A percentile compares a stretch with the other conserved stretches of the same genome.
These are phyloP conservation scores for Corticium candelabrum DNA, from an alignment of 37 sponge, comb jelly and placozoan species.

Conservation along the genomic window DNA sequence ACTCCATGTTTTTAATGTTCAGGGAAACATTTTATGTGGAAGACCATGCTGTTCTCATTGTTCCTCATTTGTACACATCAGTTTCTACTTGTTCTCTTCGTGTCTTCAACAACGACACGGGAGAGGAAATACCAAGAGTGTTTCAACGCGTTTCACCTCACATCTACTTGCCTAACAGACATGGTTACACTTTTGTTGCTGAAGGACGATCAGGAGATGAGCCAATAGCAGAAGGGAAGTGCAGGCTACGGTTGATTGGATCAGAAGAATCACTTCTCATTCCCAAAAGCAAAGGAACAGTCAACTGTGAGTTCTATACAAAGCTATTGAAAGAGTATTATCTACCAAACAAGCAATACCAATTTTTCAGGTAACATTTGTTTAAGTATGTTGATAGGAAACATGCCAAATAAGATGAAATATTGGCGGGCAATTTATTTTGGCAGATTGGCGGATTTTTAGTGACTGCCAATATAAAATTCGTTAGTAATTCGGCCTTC, in stretches of 20 bases:
- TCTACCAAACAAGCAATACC: constrained; percentile 64
- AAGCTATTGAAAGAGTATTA: constrained; percentile 68
- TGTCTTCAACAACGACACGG: constrained; percentile 77
- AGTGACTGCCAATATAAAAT: too few species aligned
- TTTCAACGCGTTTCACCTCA: constrained; percentile 40
- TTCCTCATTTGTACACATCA: constrained; percentile 18
- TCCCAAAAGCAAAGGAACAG: not conserved
- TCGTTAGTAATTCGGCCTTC: too few species aligned
- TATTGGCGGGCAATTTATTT: too few species aligned
- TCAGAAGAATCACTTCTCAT: constrained; percentile 11
- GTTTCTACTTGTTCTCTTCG: constrained; percentile 33
- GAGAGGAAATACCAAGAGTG: constrained; percentile 55
- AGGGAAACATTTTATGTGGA: constrained; percentile 22
- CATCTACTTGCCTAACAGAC: constrained; percentile 46
- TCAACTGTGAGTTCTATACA: constrained; percentile 21
- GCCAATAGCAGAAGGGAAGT: constrained; percentile 18
- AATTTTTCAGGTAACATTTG: constrained; percentile 63
- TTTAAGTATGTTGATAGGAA: too few species aligned
- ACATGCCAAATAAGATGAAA: too few species aligned
- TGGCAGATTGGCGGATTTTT: too few species aligned
- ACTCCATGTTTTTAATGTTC: constrained; percentile 61
- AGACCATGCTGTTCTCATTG: constrained; percentile 10
- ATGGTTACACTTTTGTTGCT: constrained; percentile 16
- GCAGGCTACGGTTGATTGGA: constrained; percentile 32
- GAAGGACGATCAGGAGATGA: constrained; percentile 23